Evolutionary conservation across 1,140 invertebrate genomes (phyloP), one percentile per base, ranked within the genome.

Genomic region (Lanistes nyassanus): DNA sequence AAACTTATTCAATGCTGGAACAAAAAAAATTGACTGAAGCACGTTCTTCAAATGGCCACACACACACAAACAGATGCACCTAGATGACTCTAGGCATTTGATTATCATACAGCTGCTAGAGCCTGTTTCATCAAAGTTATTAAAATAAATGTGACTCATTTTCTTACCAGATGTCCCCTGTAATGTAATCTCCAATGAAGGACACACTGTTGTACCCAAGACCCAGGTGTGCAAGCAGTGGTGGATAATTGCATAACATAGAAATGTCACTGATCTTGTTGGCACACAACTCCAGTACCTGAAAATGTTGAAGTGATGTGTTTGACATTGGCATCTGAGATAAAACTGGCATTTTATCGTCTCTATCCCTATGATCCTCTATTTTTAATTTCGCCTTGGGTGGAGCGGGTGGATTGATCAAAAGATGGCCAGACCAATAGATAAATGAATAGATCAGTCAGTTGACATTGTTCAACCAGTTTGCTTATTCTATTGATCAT

Each of bases 261-360:
- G 82, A 84, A 42, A 89, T 73, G 68, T 88, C 84, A 80, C 79
- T 83, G 56, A 89, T 86, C 51, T 85, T 71, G 77, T 89, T 89
- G n/a, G 85, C 86, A 87, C 84, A 87, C 47, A 88, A 68, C 80
- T 89, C 88, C 68, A 89, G 69, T 4, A 86, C 83, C 85, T 87
- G 76, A 36, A 55, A 76, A 6, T 23, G 56, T 70, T 21, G 39
- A 56, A 21, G 68, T 13, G 23, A 16, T 16, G 19, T 36, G 37
- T 0, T n/a, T 3, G n/a, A 67, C 9, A 39, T n/a, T 67, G 36
- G 31, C 19, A 13, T 47, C 42, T 47, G 19, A 2, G 42, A 16
- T 47, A 47, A 47, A 47, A 47, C 1, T 47, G 42, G 9, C 19
- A 47, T 47, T 47, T 47, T 11, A 16, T 26, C 9, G 11, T 60